Evolutionary conservation across 2,113 vertebrate species (phyloP), one percentile per base, ranked within the genome.

Genomic region (Dicrurus megarhynchus): DNA sequence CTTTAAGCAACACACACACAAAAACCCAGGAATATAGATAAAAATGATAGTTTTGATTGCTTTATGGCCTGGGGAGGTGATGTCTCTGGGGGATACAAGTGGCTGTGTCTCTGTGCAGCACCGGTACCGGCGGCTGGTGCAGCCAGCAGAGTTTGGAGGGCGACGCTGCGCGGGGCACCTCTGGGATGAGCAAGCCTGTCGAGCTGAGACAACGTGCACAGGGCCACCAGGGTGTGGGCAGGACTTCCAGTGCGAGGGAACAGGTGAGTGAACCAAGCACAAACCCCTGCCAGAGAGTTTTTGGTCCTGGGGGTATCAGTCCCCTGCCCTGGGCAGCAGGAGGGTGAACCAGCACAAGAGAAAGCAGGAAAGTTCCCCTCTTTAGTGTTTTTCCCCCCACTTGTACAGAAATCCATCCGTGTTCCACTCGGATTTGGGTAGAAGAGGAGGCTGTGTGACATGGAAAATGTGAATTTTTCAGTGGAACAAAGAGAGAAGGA

Each of bases 221-320:
- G 94, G 57, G 41, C 69, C 83, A 33, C 95, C 97, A 37, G 84
- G 96, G 68, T 99, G 99, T 28, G 98, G 98, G 53, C 95, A 98
- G 33, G 98, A 98, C 94, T 99, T 99, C 87, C 98, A 91, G 88
- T 99, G 99, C 19, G 32, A 94, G 41, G 98, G 97, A 77, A 97
- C 98, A 80, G 99, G 99, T 98, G 90, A 98, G 98, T 96, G 81
- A 85, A 32, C 7, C 16, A 13, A 59, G 24, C 21, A 59, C 33
- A 39, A 32, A 21, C 1, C 39, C 39, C 61, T 28, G 24, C 5
- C 87, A 50, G 15, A 13, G 18, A 46, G 30, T 18, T 12, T 79
- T 65, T 3, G 3, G n/a, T 44, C 9, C 32, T 37, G 61, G 16
- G 11, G 19, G 26, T 11, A 11, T 17, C 37, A 7, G 28, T 6